Conservation (phyloP, 1,140 invertebrate species). For the Notospermus geniculatus region DNA sequence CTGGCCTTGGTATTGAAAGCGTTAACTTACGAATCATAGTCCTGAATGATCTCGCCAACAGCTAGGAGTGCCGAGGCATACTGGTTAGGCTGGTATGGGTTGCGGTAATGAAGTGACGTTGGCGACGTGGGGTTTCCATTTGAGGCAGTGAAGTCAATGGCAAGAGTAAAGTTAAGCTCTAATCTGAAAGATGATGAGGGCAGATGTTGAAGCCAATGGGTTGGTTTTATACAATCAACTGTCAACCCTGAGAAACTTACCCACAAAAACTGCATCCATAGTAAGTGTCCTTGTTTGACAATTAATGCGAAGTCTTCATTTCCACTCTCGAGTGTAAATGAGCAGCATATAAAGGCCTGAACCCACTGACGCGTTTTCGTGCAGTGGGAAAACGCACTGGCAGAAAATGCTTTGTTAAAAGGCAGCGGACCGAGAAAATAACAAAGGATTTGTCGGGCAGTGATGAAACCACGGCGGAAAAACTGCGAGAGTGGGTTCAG, state of each 20-base stretch:
- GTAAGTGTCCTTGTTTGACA: background rate
- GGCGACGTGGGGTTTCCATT: constrained; percentile 63
- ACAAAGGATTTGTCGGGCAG: too few relatives aligned
- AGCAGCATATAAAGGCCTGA: background rate
- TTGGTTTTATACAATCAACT: background rate
- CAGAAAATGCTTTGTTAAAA: too few relatives aligned
- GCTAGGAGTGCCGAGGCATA: constrained; percentile 60
- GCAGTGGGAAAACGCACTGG: too few relatives aligned
- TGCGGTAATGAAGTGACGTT: constrained; percentile 62
- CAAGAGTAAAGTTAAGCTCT: constrained; percentile 64
- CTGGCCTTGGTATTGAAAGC: too few relatives aligned
- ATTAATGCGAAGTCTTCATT: background rate
- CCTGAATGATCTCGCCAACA: constrained; percentile 66
- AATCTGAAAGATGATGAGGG: constrained; percentile 41
- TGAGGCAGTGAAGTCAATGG: constrained; percentile 70
- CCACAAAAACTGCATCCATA: background rate
- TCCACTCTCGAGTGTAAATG: background rate
- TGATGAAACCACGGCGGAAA: too few relatives aligned
- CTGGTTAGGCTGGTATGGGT: constrained; percentile 58
- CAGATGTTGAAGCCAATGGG: background rate
- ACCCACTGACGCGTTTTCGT: too few relatives aligned
- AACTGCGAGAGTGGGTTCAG: too few relatives aligned
- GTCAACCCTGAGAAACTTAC: background rate
- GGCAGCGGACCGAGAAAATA: too few relatives aligned
- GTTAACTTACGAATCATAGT: constrained; percentile 58